Evolutionary conservation across 1,140 invertebrate species (phyloP), one percentile per base, ranked within the genome.

Genomic region (Drosophila bocki): DNA sequence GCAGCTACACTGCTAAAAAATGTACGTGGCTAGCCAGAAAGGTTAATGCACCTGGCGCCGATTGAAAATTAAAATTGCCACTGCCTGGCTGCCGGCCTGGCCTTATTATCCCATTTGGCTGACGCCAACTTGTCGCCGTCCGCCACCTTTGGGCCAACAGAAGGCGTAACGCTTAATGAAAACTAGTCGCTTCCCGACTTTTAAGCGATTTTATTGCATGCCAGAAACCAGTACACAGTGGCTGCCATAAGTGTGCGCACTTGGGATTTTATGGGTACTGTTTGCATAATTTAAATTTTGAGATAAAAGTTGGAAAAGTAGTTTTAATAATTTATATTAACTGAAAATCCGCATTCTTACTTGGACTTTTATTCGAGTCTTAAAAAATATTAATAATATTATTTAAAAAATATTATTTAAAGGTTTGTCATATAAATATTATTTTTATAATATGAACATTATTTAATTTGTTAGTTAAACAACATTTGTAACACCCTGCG

Each of bases 111-210:
- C 78, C 78, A 71, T 75, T 80, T 71, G 77, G 71, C 68, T 78
- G 84, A 81, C 84, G 84, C 84, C 84, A 87, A 85, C 77, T 71
- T 87, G 84, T 90, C 84, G 84, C 80, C 83, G 69, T 9, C 32
- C 50, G 47, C 72, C 53, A 75, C 69, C 47, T 59, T 72, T 58
- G 56, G 39, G 47, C 47, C 41, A 41, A 74, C 50, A 32, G 63
- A 63, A 76, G 75, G 75, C 75, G 75, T 78, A 63, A 58, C 75
- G 45, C 75, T 70, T 78, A 78, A 78, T 78, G 74, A 57, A 69
- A 75, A 75, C 71, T 62, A 75, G 71, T 75, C 42, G 71, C 70
- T 72, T 76, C 71, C 74, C 70, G 41, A 58, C 41, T 47, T 60
- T 56, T 44, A 47, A 68, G 39, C 75, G 72, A 33, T 57, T 69